Percentiles rank a stretch among this genome's conserved stretches.
phyloP scores from a whole-genome alignment of 1,140 invertebrate genomes.

The Tribolium castaneum region DNA sequence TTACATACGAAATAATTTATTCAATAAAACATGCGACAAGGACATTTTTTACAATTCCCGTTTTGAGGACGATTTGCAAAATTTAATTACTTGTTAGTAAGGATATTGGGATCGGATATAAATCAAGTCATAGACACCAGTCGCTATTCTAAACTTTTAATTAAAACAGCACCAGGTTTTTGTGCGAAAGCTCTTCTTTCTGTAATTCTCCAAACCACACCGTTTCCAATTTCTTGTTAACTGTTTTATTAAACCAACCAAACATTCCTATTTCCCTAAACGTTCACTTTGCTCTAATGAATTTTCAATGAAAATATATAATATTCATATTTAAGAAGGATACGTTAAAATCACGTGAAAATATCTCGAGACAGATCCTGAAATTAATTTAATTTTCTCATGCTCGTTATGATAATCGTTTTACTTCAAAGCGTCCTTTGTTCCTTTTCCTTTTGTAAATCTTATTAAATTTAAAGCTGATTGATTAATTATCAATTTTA shows the following conservation, averaged over 20 bases:
- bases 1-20: neutral
- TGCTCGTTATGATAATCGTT: neutral
- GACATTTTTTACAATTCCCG: neutral
- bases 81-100: constrained; percentile 18
- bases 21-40: neutral
- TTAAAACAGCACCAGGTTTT: constrained; percentile 25
- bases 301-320: constrained; percentile 7
- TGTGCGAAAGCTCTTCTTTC: constrained; percentile 30
- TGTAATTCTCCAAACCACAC: constrained; percentile 20
- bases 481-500: constrained; percentile 15
- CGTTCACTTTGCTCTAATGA: constrained; percentile 19
- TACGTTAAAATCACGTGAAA: neutral
- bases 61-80: neutral
- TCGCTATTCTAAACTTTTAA: constrained; percentile 37
- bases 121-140: constrained; percentile 35
- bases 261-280: constrained; percentile 40
- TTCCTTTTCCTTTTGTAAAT: neutral
- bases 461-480: neutral
- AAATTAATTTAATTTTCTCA: neutral
- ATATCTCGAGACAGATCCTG: neutral
- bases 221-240: constrained; percentile 37
- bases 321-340: neutral
- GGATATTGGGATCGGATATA: constrained; percentile 23
- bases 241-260: constrained; percentile 38
- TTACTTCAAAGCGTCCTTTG: neutral